These are phyloP conservation scores for Euura saliciscinereae DNA, from an alignment of 1,140 invertebrate genomes.

Conservation along the genomic window DNA sequence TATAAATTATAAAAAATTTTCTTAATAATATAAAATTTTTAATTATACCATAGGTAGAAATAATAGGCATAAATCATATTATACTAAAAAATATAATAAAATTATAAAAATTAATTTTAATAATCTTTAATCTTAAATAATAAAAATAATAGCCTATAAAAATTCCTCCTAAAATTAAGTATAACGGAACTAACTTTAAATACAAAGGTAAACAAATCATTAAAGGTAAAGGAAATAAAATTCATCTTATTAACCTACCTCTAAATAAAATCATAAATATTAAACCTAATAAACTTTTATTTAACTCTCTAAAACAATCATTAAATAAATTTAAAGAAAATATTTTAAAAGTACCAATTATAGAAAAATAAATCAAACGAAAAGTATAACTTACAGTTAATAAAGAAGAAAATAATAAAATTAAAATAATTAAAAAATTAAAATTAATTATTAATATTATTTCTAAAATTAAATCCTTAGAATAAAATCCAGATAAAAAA, in stretches of 20 bases:
- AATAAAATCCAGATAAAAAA: conserved; percentile 70
- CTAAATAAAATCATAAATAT: conserved; percentile 58
- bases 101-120: conserved; percentile 57
- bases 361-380: conserved; percentile 63
- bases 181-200: conserved; percentile 56
- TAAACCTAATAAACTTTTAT: conserved; percentile 58
- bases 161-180: conserved; percentile 49
- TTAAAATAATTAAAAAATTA: conserved; percentile 57
- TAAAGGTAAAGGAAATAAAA: conserved; percentile 57
- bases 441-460: conserved; percentile 57
- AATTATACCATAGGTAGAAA: neutral
- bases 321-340: conserved; percentile 51
- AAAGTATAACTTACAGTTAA: conserved; percentile 63
- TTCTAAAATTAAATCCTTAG: conserved; percentile 70
- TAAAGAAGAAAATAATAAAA: conserved; percentile 60
- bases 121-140: too few species aligned
- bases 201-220: conserved; percentile 58
- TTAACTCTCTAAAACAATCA: conserved; percentile 58
- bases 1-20: too few species aligned
- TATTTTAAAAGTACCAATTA: conserved; percentile 55
- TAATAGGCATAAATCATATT: conserved; percentile 22
- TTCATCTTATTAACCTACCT: conserved; percentile 52
- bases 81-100: conserved; percentile 16
- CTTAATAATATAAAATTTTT: conserved; percentile 12
- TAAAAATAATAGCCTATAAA: conserved; percentile 42